Evolutionary conservation across 2,113 vertebrate genomes (phyloP), one percentile per base, ranked within the genome.

Genomic region (Copsychus sechellarum): DNA sequence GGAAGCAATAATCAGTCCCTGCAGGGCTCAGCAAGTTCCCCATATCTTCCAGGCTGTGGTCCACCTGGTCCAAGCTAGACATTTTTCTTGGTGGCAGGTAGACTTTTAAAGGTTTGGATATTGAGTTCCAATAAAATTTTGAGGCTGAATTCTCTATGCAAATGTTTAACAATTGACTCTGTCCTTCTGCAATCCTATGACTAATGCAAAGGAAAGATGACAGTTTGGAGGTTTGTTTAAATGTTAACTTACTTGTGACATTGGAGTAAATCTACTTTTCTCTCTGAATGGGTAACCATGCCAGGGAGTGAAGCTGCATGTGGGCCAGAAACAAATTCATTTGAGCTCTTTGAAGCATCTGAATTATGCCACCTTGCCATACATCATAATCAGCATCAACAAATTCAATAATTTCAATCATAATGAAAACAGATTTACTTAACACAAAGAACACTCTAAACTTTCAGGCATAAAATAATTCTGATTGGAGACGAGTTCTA

Each of bases 241-340:
- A 62, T 43, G 4, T 31, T 76, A 69, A 48, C 22, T 72, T 71
- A 28, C 28, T 60, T 80, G 21, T 83, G 50, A 48, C 47, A 61
- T 20, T 61, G 48, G n/a, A 43, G 73, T 65, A 77, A 86, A 72
- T 60, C 36, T 40, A 25, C 50, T 88, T 88, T 92, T 82, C 26
- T 71, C 36, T 90, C 36, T 80, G 71, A 86, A 72, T 43, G 53
- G 33, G 34, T 85, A 60, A 85, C 18, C 18, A 24, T 3, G 2
- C 21, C 0, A 0, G 33, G 34, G 56, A 96, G 16, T 57, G 42
- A 73, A 82, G 51, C 43, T 92, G 34, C 1, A 0, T 79, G 43
- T 70, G 67, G 69, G 54, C 47, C 42, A 66, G 50, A 70, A 88
- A n/a, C 18, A 17, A 17, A 58, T 70, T 89, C 29, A 31, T 51